Evolutionary conservation across 1,140 invertebrate genomes (phyloP).

Genomic region (Penaeus japonicus): DNA sequence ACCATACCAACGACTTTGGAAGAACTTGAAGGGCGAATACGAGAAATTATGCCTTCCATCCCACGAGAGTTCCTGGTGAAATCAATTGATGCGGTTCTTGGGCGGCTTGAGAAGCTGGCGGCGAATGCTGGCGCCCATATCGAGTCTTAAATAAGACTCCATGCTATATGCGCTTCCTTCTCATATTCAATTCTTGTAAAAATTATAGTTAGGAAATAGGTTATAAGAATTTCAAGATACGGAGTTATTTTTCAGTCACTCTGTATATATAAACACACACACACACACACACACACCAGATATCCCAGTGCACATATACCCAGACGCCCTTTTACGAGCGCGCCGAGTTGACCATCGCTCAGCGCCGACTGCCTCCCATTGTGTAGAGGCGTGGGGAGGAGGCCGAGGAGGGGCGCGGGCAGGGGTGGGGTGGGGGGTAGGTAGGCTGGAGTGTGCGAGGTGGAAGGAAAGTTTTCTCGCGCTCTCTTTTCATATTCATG

Average conservation of each 20-base stretch:
- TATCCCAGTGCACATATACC: no score
- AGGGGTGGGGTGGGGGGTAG: no score
- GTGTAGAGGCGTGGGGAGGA: no score
- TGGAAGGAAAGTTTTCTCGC: no score
- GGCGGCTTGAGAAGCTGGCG: background rate
- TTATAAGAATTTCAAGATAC: background rate
- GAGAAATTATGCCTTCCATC: background rate
- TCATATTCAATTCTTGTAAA: background rate
- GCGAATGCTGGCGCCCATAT: background rate
- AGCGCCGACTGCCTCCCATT: no score
- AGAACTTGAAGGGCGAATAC: background rate
- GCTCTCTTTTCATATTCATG: no score
- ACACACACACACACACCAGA: background rate
- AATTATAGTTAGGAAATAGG: background rate
- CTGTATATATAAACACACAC: background rate
- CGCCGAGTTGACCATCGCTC: no score
- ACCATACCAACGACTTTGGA: background rate
- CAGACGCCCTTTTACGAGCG: no score
- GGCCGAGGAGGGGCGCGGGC: no score
- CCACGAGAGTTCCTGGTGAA: background rate
- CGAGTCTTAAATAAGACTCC: background rate
- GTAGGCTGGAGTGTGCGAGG: no score
- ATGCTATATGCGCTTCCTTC: background rate
- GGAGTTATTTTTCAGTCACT: background rate
- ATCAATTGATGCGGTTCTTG: background rate